Percentiles rank a stretch among this genome's conserved stretches.
These are phyloP conservation scores for Thryonomys swinderianus DNA, from an alignment of 2,113 vertebrate genomes.

Conservation along the genomic window DNA sequence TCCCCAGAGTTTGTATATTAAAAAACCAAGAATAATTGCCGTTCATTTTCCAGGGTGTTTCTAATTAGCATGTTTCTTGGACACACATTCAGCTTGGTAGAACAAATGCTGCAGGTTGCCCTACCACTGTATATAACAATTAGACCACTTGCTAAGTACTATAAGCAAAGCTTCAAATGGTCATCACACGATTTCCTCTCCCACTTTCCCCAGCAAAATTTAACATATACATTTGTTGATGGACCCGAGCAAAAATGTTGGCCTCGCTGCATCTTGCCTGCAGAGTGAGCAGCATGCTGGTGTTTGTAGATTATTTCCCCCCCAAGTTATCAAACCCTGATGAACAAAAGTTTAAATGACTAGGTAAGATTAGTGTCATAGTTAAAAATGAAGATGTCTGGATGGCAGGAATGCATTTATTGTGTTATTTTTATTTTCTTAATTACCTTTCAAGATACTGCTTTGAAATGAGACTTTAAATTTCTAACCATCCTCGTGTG, in stretches of 20 bases:
- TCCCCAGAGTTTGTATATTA: constrained; percentile 53
- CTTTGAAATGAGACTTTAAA: not conserved
- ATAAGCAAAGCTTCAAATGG: not conserved
- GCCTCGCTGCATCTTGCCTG: not conserved
- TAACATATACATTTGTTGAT: not conserved
- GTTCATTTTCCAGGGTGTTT: constrained; percentile 31
- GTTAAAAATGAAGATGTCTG: constrained; percentile 29
- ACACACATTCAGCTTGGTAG: constrained; percentile 22
- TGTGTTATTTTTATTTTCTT: not conserved
- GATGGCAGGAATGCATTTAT: not conserved
- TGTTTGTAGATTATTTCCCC: constrained; percentile 21
- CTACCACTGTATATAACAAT: not conserved
- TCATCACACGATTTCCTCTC: not conserved
- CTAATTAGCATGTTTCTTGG: constrained; percentile 33
- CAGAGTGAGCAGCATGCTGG: not conserved
- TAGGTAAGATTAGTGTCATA: not conserved
- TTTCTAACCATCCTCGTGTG: not conserved
- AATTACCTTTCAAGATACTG: not conserved
- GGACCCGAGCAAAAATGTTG: not conserved
- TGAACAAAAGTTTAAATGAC: constrained; percentile 36
- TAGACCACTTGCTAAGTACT: constrained; percentile 14
- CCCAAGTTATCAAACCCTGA: constrained; percentile 7
- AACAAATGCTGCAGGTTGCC: not conserved
- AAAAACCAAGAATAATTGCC: not conserved
- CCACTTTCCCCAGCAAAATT: not conserved